Percentiles rank a stretch among this genome's conserved stretches.
Conservation (phyloP, 2,888 invertebrate genomes). For the Seira ritae region DNA sequence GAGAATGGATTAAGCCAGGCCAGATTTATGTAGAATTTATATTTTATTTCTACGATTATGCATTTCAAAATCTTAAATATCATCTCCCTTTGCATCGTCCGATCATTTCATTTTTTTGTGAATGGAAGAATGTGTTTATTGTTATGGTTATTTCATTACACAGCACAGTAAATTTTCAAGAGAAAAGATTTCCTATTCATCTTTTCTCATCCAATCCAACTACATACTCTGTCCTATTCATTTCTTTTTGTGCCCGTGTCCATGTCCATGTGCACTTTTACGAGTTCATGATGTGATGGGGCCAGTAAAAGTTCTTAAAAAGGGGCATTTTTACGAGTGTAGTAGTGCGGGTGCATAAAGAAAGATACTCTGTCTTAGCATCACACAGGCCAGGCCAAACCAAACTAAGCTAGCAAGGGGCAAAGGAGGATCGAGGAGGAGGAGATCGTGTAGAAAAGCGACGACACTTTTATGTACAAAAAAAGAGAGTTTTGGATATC, state of each 20-base stretch:
- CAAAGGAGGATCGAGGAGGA: neutral
- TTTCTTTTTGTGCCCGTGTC: neutral
- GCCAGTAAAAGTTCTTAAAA: neutral
- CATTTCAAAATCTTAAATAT: too few species aligned
- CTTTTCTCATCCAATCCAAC: neutral
- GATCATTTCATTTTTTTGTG: neutral
- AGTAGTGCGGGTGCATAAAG: too few species aligned
- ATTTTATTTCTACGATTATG: too few species aligned
- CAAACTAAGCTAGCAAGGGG: too few species aligned
- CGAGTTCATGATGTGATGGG: conserved; percentile 23
- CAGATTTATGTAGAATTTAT: too few species aligned
- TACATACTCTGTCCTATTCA: too few species aligned
- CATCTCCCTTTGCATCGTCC: neutral
- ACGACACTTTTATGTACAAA: conserved; percentile 52
- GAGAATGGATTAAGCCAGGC: too few species aligned
- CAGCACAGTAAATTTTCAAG: neutral
- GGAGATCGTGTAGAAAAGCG: conserved; percentile 32
- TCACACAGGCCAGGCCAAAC: too few species aligned
- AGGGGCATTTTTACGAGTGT: neutral
- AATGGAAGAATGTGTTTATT: conserved; percentile 11
- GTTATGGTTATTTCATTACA: neutral
- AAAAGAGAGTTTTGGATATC: neutral
- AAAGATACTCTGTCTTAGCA: too few species aligned
- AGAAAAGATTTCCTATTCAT: neutral
- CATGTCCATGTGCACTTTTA: conserved; percentile 11